These are phyloP conservation scores for Kryptolebias marmoratus DNA, from an alignment of 2,113 vertebrate species.

Conservation along the genomic window DNA sequence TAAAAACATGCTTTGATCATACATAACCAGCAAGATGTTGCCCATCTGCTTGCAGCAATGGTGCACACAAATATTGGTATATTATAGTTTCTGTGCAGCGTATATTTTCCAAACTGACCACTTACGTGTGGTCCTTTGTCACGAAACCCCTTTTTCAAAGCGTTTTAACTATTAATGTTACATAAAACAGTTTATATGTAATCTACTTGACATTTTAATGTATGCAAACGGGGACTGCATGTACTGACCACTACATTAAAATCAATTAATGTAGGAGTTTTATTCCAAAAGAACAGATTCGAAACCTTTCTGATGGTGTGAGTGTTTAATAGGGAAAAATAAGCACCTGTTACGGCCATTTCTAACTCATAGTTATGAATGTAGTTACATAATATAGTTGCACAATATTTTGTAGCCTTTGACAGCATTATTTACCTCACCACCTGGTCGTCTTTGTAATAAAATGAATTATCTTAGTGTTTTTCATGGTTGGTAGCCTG, in stretches of 20 bases:
- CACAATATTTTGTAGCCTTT: too few species aligned
- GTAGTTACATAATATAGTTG: too few species aligned
- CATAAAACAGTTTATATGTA: not conserved
- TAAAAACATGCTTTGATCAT: constrained; percentile 1
- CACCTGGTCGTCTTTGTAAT: too few species aligned
- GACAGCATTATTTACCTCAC: too few species aligned
- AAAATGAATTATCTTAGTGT: too few species aligned
- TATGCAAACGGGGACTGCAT: not conserved
- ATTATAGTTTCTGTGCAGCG: not conserved
- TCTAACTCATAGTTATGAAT: too few species aligned
- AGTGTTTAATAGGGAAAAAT: not conserved
- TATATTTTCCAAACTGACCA: not conserved
- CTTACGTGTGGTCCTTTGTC: not conserved
- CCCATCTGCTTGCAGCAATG: not conserved
- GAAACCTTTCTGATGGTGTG: not conserved
- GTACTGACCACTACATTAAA: not conserved
- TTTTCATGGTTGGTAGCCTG: too few species aligned
- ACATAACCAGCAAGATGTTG: not conserved
- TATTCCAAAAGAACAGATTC: not conserved
- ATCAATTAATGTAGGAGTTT: not conserved
- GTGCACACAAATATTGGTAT: not conserved
- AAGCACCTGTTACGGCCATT: too few species aligned
- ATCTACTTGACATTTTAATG: not conserved
- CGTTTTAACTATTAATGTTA: not conserved
- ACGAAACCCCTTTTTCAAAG: not conserved